A percentile compares a stretch with the other conserved stretches of the same genome.
Conservation (phyloP, 2,888 invertebrate species). For the Crepidodera aurea region DNA sequence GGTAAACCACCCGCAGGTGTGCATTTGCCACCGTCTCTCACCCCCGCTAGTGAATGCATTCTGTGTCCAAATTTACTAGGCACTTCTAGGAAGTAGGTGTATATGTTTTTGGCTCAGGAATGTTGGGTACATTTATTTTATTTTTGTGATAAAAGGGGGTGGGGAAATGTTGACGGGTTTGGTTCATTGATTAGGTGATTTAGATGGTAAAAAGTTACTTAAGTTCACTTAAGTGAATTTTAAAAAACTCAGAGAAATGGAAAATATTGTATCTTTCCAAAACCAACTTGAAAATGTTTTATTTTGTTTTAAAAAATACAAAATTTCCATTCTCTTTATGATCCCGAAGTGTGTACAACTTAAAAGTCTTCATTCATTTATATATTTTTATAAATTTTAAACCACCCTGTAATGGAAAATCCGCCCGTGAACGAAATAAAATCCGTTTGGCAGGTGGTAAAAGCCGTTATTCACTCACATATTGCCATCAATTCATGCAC, state of each 20-base stretch:
- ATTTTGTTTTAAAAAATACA: too few species aligned
- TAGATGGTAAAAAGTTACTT: too few species aligned
- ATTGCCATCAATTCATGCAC: conserved; percentile 13
- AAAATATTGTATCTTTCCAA: too few species aligned
- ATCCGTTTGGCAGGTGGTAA: conserved; percentile 27
- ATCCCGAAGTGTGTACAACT: too few species aligned
- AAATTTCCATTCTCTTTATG: too few species aligned
- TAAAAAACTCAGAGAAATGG: too few species aligned
- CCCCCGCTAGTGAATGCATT: neutral
- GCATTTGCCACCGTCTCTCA: conserved; percentile 38
- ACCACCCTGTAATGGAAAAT: neutral
- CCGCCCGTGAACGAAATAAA: conserved; percentile 12
- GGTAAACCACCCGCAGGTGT: conserved; percentile 35
- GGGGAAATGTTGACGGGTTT: neutral
- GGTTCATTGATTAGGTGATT: conserved; percentile 3
- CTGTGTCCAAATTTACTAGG: conserved; percentile 25
- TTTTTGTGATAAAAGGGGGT: neutral
- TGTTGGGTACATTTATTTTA: conserved; percentile 11
- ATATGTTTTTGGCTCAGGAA: conserved; percentile 11
- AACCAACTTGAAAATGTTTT: too few species aligned
- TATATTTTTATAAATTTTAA: too few species aligned
- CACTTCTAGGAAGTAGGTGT: conserved; percentile 23
- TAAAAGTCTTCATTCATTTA: too few species aligned
- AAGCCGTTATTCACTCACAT: conserved; percentile 26
- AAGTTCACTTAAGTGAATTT: too few species aligned